Conservation (phyloP, 2,113 vertebrate genomes). For the Notiomystis cincta region DNA sequence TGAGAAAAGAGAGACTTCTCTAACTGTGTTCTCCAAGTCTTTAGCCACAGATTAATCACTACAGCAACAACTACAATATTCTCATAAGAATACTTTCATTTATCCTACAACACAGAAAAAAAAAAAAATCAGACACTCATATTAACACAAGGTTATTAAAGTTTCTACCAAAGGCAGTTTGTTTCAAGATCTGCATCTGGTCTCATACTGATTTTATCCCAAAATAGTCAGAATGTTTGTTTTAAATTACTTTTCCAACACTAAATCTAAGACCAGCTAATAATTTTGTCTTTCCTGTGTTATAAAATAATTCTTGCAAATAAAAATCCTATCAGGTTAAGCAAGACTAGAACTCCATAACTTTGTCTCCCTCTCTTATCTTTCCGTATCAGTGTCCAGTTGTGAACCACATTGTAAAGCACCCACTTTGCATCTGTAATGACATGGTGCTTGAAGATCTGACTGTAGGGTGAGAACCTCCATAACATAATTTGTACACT, state of each 20-base stretch:
- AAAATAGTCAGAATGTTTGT: neutral
- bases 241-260: neutral
- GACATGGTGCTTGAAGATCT: neutral
- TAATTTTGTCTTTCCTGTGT: neutral
- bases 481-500: fast-evolving
- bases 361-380: neutral
- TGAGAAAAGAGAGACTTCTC: neutral
- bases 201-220: neutral
- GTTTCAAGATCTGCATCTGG: neutral
- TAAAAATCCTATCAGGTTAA: neutral
- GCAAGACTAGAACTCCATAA: neutral
- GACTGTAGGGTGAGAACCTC: neutral
- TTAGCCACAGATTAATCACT: neutral
- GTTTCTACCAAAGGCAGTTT: neutral
- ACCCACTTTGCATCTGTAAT: neutral
- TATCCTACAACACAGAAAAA: neutral
- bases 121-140: neutral
- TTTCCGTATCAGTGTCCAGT: neutral
- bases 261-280: neutral
- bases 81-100: neutral
- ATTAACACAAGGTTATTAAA: neutral
- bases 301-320: neutral
- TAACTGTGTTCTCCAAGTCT: neutral
- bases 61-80: neutral
- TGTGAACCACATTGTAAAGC: fast-evolving